Evolutionary conservation across 2,888 invertebrate species (phyloP).

Genomic region (Lycia hirtaria): DNA sequence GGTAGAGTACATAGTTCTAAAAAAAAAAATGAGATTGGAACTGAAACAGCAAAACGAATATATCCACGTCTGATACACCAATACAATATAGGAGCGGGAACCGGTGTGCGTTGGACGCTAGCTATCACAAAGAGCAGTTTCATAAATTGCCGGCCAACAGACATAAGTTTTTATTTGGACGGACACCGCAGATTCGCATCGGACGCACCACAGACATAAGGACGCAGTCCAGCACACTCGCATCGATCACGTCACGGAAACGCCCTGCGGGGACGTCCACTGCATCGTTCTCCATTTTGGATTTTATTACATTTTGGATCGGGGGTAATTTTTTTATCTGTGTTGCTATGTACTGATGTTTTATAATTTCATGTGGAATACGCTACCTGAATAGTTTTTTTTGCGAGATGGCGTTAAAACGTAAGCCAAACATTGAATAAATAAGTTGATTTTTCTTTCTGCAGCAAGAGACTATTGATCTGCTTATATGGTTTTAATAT

Average conservation of each 20-base stretch:
- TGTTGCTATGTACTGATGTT: constrained; percentile 7
- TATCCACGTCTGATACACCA: constrained; percentile 1
- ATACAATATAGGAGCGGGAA: constrained; percentile 17
- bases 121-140: constrained; percentile 57
- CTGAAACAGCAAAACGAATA: constrained; percentile 4
- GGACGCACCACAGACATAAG: too few species aligned
- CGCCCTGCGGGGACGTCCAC: constrained; percentile 46
- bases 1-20: too few species aligned
- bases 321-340: constrained; percentile 5
- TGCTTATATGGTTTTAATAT: too few species aligned
- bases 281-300: constrained; percentile 47
- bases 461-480: too few species aligned
- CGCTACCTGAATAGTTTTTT: too few species aligned
- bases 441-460: too few species aligned
- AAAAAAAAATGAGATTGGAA: too few species aligned
- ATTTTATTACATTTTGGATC: constrained; percentile 29
- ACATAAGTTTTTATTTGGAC: constrained; percentile 53
- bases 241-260: constrained; percentile 57
- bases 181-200: constrained; percentile 19
- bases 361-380: neutral
- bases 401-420: too few species aligned
- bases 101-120: constrained; percentile 28
- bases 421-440: too few species aligned
- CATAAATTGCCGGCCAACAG: constrained; percentile 56
- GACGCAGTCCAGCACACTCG: constrained; percentile 43